phyloP scores from a whole-genome alignment of 53 echinoderm and acorn worm species.

The Pentamera pediparva region DNA sequence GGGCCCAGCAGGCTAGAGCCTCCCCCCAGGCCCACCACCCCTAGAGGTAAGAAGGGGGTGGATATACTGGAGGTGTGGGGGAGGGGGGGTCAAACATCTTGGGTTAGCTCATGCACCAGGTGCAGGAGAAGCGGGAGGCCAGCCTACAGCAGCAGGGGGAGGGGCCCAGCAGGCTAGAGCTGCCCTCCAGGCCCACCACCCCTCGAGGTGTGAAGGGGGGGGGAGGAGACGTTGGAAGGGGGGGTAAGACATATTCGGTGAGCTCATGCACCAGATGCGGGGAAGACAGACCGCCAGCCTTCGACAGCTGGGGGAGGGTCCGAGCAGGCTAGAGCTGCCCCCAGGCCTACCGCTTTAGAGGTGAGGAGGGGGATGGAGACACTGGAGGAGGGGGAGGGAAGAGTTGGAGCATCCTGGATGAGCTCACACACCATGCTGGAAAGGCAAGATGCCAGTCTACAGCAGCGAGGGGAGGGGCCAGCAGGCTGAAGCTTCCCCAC shows the following conservation, averaged over 20 bases:
- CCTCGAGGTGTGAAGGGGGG: constrained; percentile 57
- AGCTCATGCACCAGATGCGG: constrained; percentile 89
- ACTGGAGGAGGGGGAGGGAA: too few relatives aligned
- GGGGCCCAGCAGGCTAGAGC: not conserved
- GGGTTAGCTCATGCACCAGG: constrained; percentile 82
- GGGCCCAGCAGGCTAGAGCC: not conserved
- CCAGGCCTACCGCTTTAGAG: constrained; percentile 67
- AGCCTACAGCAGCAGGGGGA: not conserved
- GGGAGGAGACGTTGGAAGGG: constrained; percentile 71
- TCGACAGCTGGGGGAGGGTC: not conserved
- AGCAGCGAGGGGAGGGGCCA: too few relatives aligned
- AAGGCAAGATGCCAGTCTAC: too few relatives aligned
- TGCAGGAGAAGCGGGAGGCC: constrained; percentile 86
- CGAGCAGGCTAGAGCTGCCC: not conserved
- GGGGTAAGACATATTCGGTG: constrained; percentile 86
- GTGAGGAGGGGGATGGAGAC: too few relatives aligned
- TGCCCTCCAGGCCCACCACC: constrained; percentile 56
- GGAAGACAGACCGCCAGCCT: constrained; percentile 65
- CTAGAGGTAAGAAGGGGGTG: constrained; percentile 50
- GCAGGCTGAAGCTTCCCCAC: too few relatives aligned
- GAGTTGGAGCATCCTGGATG: too few relatives aligned
- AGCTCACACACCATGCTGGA: too few relatives aligned
- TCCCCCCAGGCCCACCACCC: constrained; percentile 57
- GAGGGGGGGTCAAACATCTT: constrained; percentile 85
- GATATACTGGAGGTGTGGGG: too few relatives aligned